Percentiles rank a stretch among this genome's conserved stretches.
These are phyloP conservation scores for Serilophus lunatus DNA, from an alignment of 2,113 vertebrate species.

Conservation along the genomic window DNA sequence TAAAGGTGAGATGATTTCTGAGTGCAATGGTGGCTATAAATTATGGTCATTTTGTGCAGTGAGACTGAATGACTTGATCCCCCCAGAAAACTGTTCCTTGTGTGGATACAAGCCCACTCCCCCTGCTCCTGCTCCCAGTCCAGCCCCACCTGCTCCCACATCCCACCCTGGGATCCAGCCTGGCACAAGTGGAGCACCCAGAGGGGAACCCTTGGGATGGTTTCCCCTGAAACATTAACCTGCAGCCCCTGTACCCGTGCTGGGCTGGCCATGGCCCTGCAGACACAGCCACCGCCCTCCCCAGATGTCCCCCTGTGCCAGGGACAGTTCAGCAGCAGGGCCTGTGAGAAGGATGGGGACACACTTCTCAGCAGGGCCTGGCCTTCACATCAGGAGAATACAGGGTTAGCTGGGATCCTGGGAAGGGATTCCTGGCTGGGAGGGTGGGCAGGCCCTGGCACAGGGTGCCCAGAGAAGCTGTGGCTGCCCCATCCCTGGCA, in stretches of 20 bases:
- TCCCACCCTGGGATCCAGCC: rapidly evolving
- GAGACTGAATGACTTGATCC: background rate
- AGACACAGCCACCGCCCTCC: background rate
- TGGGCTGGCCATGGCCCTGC: rapidly evolving
- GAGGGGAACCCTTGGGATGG: background rate
- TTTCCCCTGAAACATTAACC: rapidly evolving
- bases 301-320: background rate
- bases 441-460: background rate
- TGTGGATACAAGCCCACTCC: background rate
- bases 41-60: background rate
- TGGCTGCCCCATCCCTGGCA: background rate
- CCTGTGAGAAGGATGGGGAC: background rate
- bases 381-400: background rate
- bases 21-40: background rate
- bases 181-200: background rate
- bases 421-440: rapidly evolving
- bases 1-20: background rate
- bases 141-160: rapidly evolving
- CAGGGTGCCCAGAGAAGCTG: background rate
- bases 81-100: background rate
- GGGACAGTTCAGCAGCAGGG: background rate
- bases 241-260: background rate
- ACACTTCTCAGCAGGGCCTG: background rate
- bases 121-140: background rate
- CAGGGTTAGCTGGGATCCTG: rapidly evolving